phyloP scores from a whole-genome alignment of 2,113 vertebrate genomes.

The Cyprinodon tularosa region DNA sequence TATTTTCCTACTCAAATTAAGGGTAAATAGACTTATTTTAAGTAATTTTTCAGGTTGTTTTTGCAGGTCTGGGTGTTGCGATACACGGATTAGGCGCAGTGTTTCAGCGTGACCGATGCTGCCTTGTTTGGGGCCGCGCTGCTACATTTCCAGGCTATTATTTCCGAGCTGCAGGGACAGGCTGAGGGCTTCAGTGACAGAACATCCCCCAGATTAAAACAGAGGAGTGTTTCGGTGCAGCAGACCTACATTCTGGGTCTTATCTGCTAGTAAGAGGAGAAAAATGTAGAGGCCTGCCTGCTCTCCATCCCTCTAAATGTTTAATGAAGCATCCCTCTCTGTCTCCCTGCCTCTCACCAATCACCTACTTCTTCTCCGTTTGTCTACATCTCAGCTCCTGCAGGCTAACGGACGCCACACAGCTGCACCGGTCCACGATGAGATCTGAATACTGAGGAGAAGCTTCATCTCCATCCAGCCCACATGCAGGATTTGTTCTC shows the following conservation, averaged over 20 bases:
- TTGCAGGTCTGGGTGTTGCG: conserved; percentile 17
- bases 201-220: conserved; percentile 26
- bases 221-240: conserved; percentile 33
- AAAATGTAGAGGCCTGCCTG: conserved; percentile 61
- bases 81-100: conserved; percentile 45
- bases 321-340: conserved; percentile 62
- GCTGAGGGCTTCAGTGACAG: conserved; percentile 15
- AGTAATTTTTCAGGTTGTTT: conserved; percentile 35
- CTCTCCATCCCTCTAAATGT: conserved; percentile 71
- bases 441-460: conserved; percentile 50
- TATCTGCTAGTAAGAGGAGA: conserved; percentile 45
- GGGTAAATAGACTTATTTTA: no score
- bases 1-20: no score
- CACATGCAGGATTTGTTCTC: conserved; percentile 40
- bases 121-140: conserved; percentile 57
- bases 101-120: conserved; percentile 28
- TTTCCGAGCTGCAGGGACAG: conserved; percentile 50
- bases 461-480: conserved; percentile 20
- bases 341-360: conserved; percentile 29
- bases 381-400: conserved; percentile 44
- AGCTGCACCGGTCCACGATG: conserved; percentile 35
- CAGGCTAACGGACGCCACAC: conserved; percentile 34
- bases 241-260: conserved; percentile 47
- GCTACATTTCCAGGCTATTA: conserved; percentile 67
- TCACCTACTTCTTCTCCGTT: conserved; percentile 52